Base-by-base conservation (phyloP, 2,888 invertebrate species). In the Eupithecia abbreviata region DNA sequence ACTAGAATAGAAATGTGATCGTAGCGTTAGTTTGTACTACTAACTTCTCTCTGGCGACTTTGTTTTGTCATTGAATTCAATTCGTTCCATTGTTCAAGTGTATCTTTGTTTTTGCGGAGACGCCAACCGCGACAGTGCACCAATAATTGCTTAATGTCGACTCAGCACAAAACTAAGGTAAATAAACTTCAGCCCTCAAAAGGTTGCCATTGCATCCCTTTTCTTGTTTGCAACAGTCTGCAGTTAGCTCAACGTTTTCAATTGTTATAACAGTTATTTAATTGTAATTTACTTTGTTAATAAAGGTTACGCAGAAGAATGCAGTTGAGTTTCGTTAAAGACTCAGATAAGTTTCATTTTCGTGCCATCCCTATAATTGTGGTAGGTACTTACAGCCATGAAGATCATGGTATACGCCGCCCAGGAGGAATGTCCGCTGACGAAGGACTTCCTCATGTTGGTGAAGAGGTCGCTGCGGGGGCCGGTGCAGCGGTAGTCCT, bases 361-460 rank as follows among this genome's bases (percentile, higher is more conserved):
- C 4, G 13, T 49, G 4, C 51, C 6, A 7, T 15, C 51, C 15
- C 0, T 1, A 51, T n/a, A 51, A 51, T n/a, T 18, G 12, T 12
- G 45, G 2, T 69, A 42, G 18, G 12, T 68, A 96, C 97, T 97
- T 94, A 98, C 98, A 89, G 97, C 97, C 84, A 98, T 95, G 92
- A 97, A 98, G 69, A 98, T 91, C 98, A 98, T 98, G 58, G 97
- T 96, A 89, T 96, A 98, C 83, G 98, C 97, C 2, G 98, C 96
- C 95, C 98, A 98, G 42, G 98, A 97, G 12, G 98, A 98, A 94
- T 98, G 98, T 62, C 98, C 98, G 82, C 98, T 98, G 76, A 98
- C 97, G 94, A 98, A 98, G 49, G 98, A 98, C 88, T 98, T 96
- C 91, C 97, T 96, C 92, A 97, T 95, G 89, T 97, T 97, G 81